phyloP scores from a whole-genome alignment of 2,888 invertebrate genomes.

The Notodonta dromedarius region DNA sequence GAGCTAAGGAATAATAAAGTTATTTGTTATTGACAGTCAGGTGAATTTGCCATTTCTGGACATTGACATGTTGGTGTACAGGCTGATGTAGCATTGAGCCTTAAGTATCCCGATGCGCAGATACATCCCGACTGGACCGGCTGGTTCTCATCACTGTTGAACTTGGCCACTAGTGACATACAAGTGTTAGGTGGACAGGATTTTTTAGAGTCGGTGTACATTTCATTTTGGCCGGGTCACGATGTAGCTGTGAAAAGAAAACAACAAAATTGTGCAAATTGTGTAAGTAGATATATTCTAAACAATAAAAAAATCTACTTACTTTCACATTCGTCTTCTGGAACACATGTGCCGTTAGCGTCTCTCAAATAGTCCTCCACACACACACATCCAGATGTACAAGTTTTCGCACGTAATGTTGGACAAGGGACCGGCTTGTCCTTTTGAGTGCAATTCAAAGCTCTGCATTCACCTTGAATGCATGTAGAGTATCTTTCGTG shows the following conservation, averaged over 20 bases:
- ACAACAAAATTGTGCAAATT: neutral
- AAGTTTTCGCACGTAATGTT: conserved; percentile 11
- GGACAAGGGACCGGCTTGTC: conserved; percentile 27
- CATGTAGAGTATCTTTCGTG: conserved; percentile 41
- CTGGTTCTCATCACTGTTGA: conserved; percentile 26
- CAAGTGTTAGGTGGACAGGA: conserved; percentile 43
- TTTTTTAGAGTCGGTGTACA: conserved; percentile 28
- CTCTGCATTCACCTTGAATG: conserved; percentile 34
- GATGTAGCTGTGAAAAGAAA: conserved; percentile 3
- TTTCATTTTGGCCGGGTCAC: conserved; percentile 29
- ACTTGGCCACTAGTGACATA: conserved; percentile 23
- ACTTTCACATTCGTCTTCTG: conserved; percentile 27
- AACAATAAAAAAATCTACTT: neutral
- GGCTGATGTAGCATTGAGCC: conserved; percentile 23
- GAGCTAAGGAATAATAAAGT: too few species aligned
- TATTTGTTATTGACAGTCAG: conserved; percentile 11
- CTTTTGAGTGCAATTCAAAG: conserved; percentile 34
- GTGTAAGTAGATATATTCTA: too few species aligned
- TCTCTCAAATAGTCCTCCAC: conserved; percentile 21
- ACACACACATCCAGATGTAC: conserved; percentile 24
- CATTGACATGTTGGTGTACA: conserved; percentile 45
- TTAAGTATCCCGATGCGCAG: conserved; percentile 44
- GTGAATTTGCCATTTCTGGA: conserved; percentile 19
- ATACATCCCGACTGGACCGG: conserved; percentile 37
- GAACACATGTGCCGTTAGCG: conserved; percentile 20